Percentiles rank a stretch among this genome's conserved stretches.
These are phyloP conservation scores for Ptychochromis oligacanthus DNA, from an alignment of 2,113 vertebrate species.

Conservation along the genomic window DNA sequence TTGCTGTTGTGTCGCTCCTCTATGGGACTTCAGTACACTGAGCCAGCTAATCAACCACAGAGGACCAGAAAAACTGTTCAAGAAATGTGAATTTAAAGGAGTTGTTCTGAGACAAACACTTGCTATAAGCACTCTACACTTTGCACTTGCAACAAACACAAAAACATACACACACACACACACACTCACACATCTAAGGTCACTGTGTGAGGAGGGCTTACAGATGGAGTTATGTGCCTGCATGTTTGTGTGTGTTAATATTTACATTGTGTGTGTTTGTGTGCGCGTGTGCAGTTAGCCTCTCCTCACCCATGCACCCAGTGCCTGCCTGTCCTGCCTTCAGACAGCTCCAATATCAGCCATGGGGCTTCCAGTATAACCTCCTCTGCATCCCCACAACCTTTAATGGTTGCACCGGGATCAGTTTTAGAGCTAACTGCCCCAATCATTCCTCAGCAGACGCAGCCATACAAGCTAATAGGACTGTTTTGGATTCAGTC, in stretches of 20 bases:
- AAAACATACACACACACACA: constrained; percentile 39
- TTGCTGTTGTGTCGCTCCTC: constrained; percentile 38
- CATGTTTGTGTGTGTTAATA: constrained; percentile 61
- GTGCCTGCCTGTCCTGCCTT: constrained; percentile 82
- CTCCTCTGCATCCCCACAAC: constrained; percentile 58
- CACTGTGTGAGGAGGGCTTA: constrained; percentile 68
- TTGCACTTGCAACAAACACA: constrained; percentile 51
- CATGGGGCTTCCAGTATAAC: constrained; percentile 68
- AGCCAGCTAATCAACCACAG: constrained; percentile 62
- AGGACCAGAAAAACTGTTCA: constrained; percentile 49
- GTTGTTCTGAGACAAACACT: constrained; percentile 44
- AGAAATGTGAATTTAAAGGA: constrained; percentile 55
- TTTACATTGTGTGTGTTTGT: constrained; percentile 25
- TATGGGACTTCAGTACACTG: constrained; percentile 52
- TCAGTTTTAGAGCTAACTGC: constrained; percentile 65
- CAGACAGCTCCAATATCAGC: constrained; percentile 76
- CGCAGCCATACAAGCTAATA: constrained; percentile 62
- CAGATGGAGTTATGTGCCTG: constrained; percentile 60
- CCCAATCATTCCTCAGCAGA: constrained; percentile 60
- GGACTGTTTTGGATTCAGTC: constrained; percentile 59
- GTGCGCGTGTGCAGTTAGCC: constrained; percentile 56
- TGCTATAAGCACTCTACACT: constrained; percentile 55
- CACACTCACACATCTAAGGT: constrained; percentile 41
- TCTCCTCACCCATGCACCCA: constrained; percentile 75
- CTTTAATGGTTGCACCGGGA: constrained; percentile 51